Base-by-base conservation (phyloP, 2,113 vertebrate species). In the Trichechus manatus region DNA sequence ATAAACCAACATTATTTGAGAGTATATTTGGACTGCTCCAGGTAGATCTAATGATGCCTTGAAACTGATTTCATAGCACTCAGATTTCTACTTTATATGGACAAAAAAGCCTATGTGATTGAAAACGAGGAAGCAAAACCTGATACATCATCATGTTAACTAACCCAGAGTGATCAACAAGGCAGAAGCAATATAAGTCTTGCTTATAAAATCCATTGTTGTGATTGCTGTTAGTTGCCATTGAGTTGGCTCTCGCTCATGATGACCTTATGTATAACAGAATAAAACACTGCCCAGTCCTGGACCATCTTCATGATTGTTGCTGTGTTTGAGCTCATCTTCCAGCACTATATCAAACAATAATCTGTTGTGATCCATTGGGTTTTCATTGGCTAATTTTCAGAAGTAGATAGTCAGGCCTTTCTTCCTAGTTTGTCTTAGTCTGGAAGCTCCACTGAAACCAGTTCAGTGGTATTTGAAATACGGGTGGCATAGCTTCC, bases 111-210 rank as follows among this genome's bases (percentile, higher is more conserved):
- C 29, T 61, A 59, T 31, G 1, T 59, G 77, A 47, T 15, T 90
- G 70, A 92, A 93, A 90, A 42, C 27, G 5, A 95, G 61, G 31
- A 94, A 82, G 63, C 9, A 86, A 94, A 82, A 97, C 79, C 7
- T 8, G 27, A 81, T 39, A 27, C 6, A 53, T 56, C 14, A 44
- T 44, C 44, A 29, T 80, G 10, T 66, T 89, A 56, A 80, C 31
- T 56, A 63, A 83, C 36, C 70, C 33, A 39, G 47, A 96, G 31
- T 33, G 23, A 81, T 77, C 47, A 81, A 27, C 39, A 79, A 87
- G 42, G 20, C 36, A 72, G 63, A 22, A 5, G 8, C 22, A 68
- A 50, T 63, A 23, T 63, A 50, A 11, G 0, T 39, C 31, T 97
- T 42, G 22, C 33, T 85, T 68, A 9, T 47, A 82, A 90, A 31